These are phyloP conservation scores for Microtus oregoni DNA, from an alignment of 2,113 vertebrate species.

Conservation along the genomic window DNA sequence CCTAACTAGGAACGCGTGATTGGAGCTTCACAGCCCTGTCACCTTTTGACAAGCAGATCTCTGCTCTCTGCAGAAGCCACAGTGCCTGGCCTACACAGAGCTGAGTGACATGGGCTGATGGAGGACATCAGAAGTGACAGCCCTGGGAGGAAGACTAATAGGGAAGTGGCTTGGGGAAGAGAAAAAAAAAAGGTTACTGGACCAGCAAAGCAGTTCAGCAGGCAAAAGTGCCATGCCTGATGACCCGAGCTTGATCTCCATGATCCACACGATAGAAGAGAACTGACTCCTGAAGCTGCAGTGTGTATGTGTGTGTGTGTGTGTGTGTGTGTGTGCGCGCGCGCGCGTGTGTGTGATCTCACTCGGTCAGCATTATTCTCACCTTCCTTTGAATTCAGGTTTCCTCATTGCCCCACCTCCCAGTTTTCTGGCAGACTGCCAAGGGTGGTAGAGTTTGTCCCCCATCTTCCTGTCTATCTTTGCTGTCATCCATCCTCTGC, in stretches of 20 bases:
- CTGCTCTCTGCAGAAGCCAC: background rate
- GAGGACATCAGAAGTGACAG: background rate
- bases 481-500: background rate
- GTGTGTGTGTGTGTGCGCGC: too few species aligned
- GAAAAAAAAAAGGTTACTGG: background rate
- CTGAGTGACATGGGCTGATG: background rate
- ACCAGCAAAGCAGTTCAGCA: background rate
- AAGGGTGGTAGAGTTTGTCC: background rate
- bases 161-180: background rate
- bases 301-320: background rate
- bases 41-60: background rate
- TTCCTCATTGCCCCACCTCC: background rate
- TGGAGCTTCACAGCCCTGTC: background rate
- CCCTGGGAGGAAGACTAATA: background rate
- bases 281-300: background rate
- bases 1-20: too few species aligned
- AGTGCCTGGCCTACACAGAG: background rate
- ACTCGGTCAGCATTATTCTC: background rate
- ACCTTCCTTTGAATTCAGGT: fast-evolving
- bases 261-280: too few species aligned
- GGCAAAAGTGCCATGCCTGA: background rate
- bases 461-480: fast-evolving
- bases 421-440: background rate
- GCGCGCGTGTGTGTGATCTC: too few species aligned
- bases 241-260: too few species aligned